Evolutionary conservation across 2,888 invertebrate genomes (phyloP).

Genomic region (Heliconius aoede): DNA sequence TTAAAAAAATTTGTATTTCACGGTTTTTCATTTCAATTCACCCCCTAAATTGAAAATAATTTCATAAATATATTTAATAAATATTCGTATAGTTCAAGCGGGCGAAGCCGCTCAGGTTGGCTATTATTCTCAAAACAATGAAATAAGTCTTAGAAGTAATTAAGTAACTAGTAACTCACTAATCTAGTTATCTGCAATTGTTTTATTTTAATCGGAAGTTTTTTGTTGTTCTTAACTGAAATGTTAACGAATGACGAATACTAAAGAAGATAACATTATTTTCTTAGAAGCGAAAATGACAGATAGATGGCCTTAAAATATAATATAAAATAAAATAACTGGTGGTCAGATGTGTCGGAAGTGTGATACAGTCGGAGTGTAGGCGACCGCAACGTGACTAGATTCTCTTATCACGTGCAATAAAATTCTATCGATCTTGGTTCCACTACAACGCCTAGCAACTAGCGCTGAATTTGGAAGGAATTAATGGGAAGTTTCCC

Average conservation of each 20-base stretch:
- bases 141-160: slow-evolving; percentile 5
- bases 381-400: slow-evolving; percentile 44
- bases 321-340: slow-evolving; percentile 47
- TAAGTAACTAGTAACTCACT: no score
- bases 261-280: slow-evolving; percentile 54
- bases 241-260: slow-evolving; percentile 36
- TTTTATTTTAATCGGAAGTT: slow-evolving; percentile 9
- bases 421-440: slow-evolving; percentile 40
- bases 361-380: slow-evolving; percentile 33
- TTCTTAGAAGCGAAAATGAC: slow-evolving; percentile 60
- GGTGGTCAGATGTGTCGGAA: slow-evolving; percentile 53
- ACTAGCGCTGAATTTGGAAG: not conserved
- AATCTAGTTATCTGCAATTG: slow-evolving; percentile 7
- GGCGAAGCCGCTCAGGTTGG: no score
- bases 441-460: slow-evolving; percentile 35
- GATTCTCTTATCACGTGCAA: slow-evolving; percentile 38
- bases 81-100: no score
- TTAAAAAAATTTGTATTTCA: no score
- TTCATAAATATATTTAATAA: no score
- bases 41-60: no score
- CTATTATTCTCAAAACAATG: not conserved
- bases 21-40: no score
- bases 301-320: slow-evolving; percentile 62
- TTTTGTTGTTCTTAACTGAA: slow-evolving; percentile 15
- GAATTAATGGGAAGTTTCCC: not conserved